Evolutionary conservation across 2,888 invertebrate species (phyloP).

Genomic region (Holacanthella duospinosa): DNA sequence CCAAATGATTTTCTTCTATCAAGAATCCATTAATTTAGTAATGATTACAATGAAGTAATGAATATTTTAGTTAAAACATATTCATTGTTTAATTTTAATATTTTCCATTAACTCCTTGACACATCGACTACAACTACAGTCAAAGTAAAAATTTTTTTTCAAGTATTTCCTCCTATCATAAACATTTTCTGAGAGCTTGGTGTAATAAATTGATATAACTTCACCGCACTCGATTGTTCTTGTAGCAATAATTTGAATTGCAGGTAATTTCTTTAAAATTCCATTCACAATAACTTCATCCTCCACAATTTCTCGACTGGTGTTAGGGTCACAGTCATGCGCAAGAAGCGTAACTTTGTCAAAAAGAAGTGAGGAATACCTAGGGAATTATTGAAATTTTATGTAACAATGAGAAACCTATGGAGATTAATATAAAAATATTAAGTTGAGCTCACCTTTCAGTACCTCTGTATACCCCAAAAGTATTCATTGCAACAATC

Average conservation of each 20-base stretch:
- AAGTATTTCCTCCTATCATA: background rate
- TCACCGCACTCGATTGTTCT: background rate
- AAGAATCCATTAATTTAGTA: no score
- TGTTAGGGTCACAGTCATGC: constrained; percentile 6
- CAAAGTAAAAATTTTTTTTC: background rate
- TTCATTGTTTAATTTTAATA: no score
- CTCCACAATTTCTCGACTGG: background rate
- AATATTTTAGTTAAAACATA: no score
- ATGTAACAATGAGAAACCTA: no score
- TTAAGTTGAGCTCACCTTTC: background rate
- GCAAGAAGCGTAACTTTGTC: background rate
- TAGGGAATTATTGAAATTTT: background rate
- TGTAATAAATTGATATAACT: background rate
- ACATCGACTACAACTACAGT: constrained; percentile 1
- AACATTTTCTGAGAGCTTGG: background rate
- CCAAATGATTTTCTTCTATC: no score
- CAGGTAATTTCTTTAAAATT: background rate
- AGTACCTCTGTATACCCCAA: background rate
- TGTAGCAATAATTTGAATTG: background rate
- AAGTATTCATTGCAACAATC: background rate
- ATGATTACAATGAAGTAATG: no score
- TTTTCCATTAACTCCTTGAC: background rate
- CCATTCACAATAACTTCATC: background rate
- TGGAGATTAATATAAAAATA: background rate
- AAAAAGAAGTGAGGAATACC: background rate